Evolutionary conservation across 2,797 vertebrate genomes (phyloP).

Genomic region (Alectoris magna): DNA sequence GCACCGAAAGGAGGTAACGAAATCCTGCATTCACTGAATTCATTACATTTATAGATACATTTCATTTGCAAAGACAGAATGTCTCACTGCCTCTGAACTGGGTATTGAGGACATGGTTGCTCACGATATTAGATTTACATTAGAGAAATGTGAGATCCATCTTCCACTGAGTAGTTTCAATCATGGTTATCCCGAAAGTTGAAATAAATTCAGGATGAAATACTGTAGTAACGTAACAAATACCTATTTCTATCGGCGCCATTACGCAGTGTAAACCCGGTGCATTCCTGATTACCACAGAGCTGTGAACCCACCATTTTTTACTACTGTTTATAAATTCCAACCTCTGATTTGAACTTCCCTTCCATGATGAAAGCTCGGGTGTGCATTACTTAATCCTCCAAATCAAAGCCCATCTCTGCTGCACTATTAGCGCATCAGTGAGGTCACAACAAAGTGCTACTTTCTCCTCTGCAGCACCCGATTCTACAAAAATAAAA

Average conservation of each 20-base stretch:
- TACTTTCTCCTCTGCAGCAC: neutral
- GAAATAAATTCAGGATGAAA: neutral
- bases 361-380: conserved; percentile 5
- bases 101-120: neutral
- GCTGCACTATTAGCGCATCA: neutral
- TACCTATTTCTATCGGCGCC: neutral
- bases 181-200: neutral
- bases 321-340: conserved; percentile 43
- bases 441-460: neutral
- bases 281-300: neutral
- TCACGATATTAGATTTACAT: neutral
- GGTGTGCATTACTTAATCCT: conserved; percentile 11
- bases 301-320: neutral
- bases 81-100: neutral
- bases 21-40: neutral
- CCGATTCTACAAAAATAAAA: neutral
- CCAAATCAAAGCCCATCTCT: conserved; percentile 20
- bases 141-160: neutral
- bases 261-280: neutral
- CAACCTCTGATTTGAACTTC: conserved; percentile 2
- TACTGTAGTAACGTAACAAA: neutral
- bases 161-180: neutral
- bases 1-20: neutral
- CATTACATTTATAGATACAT: neutral
- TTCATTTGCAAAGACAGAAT: neutral